A percentile compares a stretch with the other conserved stretches of the same genome.
phyloP scores from a whole-genome alignment of 2,888 invertebrate species.

The Xylota segnis region DNA sequence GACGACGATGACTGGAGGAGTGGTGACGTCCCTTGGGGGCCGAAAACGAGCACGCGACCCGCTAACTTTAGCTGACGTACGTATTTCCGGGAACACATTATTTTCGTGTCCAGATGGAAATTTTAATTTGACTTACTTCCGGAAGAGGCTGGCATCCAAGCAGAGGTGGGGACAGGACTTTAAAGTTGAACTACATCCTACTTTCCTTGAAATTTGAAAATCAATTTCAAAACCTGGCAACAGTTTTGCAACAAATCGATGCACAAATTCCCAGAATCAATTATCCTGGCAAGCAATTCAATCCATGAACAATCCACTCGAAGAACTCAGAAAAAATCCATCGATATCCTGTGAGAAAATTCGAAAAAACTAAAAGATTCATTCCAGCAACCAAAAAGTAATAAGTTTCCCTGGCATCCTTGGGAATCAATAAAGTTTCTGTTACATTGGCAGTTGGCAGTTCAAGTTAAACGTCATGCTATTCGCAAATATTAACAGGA shows the following conservation, averaged over 20 bases:
- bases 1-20: neutral
- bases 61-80: neutral
- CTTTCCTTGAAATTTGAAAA: too few species aligned
- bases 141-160: too few species aligned
- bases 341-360: neutral
- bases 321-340: too few species aligned
- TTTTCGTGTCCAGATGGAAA: constrained; percentile 15
- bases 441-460: constrained; percentile 23
- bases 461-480: constrained; percentile 7
- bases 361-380: neutral
- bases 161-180: too few species aligned
- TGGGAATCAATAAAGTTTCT: constrained; percentile 23
- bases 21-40: neutral
- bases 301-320: too few species aligned
- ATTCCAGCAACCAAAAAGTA: neutral
- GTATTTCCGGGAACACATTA: neutral
- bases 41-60: neutral
- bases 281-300: too few species aligned
- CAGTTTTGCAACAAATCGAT: too few species aligned
- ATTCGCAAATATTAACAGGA: too few species aligned
- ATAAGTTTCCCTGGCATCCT: neutral
- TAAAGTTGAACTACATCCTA: too few species aligned
- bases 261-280: too few species aligned
- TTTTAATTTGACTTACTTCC: constrained; percentile 14
- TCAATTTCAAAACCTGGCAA: too few species aligned